These are phyloP conservation scores for Percina caprodes DNA, from an alignment of 2,113 vertebrate genomes.

Conservation along the genomic window DNA sequence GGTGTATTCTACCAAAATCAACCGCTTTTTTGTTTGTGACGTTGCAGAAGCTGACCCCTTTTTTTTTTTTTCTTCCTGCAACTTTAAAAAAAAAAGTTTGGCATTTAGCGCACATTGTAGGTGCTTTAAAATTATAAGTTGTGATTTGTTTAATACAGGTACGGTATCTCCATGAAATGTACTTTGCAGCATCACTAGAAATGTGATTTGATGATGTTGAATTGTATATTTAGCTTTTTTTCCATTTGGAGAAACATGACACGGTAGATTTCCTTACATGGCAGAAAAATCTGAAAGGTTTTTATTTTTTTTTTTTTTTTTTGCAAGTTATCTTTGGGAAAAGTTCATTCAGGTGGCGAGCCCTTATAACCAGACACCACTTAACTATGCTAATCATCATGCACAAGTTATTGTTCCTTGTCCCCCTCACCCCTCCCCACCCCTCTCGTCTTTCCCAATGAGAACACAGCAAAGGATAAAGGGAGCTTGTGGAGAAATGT, in stretches of 20 bases:
- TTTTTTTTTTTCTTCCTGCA: neutral
- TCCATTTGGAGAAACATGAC: neutral
- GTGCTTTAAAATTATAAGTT: neutral
- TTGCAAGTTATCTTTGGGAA: constrained; percentile 2
- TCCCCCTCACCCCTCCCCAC: neutral
- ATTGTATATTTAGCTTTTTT: constrained; percentile 5
- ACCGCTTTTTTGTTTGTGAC: constrained; percentile 23
- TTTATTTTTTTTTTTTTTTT: neutral
- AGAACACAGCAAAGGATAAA: constrained; percentile 35
- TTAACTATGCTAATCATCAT: constrained; percentile 72
- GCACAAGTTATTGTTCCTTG: constrained; percentile 32
- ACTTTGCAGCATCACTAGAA: constrained; percentile 25
- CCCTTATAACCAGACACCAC: constrained; percentile 52
- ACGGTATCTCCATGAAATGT: constrained; percentile 11
- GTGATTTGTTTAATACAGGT: constrained; percentile 16
- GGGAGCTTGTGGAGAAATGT: constrained; percentile 31
- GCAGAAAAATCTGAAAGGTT: neutral
- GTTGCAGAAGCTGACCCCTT: neutral
- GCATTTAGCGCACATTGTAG: neutral
- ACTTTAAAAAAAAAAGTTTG: neutral
- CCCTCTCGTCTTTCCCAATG: constrained; percentile 10
- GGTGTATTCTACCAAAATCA: constrained; percentile 40
- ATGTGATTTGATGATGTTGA: neutral
- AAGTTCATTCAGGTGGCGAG: constrained; percentile 46
- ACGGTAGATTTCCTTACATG: neutral